phyloP scores from a whole-genome alignment of 2,113 vertebrate genomes.

The Oreochromis aureus region DNA sequence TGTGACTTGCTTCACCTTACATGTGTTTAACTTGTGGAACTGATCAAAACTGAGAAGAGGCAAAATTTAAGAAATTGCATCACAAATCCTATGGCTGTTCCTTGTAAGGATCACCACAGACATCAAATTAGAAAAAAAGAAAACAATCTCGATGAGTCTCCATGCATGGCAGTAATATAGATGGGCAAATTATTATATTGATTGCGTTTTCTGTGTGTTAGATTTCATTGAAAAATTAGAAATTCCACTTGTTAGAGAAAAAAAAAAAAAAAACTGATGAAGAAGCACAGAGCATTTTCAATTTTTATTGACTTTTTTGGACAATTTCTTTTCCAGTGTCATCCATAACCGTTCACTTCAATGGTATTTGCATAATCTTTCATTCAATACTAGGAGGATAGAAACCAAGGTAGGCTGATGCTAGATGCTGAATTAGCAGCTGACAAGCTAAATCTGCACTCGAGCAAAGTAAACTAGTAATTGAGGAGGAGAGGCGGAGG shows the following conservation, averaged over 20 bases:
- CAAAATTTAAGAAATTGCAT: neutral
- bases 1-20: too few relatives aligned
- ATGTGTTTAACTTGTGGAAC: neutral
- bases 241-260: neutral
- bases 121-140: neutral
- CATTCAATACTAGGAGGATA: constrained; percentile 62
- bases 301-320: constrained; percentile 88
- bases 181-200: neutral
- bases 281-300: constrained; percentile 48
- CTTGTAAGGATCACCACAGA: neutral
- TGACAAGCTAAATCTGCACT: constrained; percentile 24
- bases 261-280: neutral
- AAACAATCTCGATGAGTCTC: neutral
- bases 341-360: constrained; percentile 84
- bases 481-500: neutral
- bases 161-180: neutral
- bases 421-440: constrained; percentile 25
- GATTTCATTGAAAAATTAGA: neutral
- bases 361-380: constrained; percentile 91
- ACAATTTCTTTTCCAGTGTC: constrained; percentile 97
- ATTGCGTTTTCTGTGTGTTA: neutral
- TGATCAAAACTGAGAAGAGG: neutral
- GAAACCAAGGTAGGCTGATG: constrained; percentile 52
- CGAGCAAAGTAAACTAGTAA: neutral
- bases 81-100: neutral